Evolutionary conservation across 2,113 vertebrate genomes (phyloP).

Genomic region (Pleuronectes platessa): DNA sequence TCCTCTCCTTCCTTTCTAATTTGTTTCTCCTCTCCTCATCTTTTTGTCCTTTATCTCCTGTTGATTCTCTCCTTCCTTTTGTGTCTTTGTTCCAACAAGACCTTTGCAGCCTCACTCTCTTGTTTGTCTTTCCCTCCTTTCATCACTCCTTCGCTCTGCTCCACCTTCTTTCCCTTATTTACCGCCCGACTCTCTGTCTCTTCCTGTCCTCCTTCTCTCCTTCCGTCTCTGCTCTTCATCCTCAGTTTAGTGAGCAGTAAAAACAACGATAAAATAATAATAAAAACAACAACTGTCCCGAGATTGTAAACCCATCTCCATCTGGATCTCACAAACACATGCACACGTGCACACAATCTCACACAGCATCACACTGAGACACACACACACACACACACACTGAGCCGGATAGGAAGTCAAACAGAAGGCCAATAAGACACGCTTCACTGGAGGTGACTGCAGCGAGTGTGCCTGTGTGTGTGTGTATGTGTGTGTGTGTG

Average conservation of each 20-base stretch:
- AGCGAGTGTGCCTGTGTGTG: slow-evolving; percentile 26
- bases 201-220: not conserved
- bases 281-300: slow-evolving; percentile 77
- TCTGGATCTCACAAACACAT: slow-evolving; percentile 64
- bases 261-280: slow-evolving; percentile 72
- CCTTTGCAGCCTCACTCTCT: not conserved
- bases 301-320: slow-evolving; percentile 76
- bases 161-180: not conserved
- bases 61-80: slow-evolving; percentile 2
- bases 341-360: slow-evolving; percentile 1
- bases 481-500: slow-evolving; percentile 24
- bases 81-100: not conserved
- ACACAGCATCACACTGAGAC: slow-evolving; percentile 4
- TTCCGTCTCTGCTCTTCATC: slow-evolving; percentile 22
- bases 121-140: not conserved
- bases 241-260: slow-evolving; percentile 73
- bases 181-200: not conserved
- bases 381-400: slow-evolving; percentile 34
- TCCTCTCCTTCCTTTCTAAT: not conserved
- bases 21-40: not conserved
- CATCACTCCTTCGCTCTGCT: not conserved
- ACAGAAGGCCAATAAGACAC: slow-evolving; percentile 75
- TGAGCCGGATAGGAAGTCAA: slow-evolving; percentile 67
- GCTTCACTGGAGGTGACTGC: slow-evolving; percentile 68
- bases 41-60: not conserved